These are phyloP conservation scores for Zaprionus lineosus DNA, from an alignment of 2,888 invertebrate species.

Conservation along the genomic window DNA sequence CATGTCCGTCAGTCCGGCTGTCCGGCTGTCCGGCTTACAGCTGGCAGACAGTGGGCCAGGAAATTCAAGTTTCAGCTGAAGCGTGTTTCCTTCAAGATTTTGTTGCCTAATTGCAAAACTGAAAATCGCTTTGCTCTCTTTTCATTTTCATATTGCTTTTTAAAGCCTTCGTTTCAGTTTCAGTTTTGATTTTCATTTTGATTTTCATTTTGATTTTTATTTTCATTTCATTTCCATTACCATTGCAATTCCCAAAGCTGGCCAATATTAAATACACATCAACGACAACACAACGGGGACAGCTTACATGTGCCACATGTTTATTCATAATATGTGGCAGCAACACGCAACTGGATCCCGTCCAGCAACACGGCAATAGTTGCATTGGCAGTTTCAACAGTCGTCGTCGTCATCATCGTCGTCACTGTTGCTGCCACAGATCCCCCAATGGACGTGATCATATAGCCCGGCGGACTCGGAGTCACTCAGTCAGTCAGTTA, in stretches of 20 bases:
- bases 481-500: slow-evolving; percentile 42
- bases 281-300: slow-evolving; percentile 26
- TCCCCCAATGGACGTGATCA: slow-evolving; percentile 33
- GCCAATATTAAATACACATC: slow-evolving; percentile 46
- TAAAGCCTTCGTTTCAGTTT: slow-evolving; percentile 10
- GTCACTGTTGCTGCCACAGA: no score
- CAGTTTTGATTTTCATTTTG: slow-evolving; percentile 42
- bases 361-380: slow-evolving; percentile 8
- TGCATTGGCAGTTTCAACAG: slow-evolving; percentile 14
- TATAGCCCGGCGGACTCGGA: slow-evolving; percentile 22
- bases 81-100: slow-evolving; percentile 57
- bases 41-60: slow-evolving; percentile 44
- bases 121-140: slow-evolving; percentile 44
- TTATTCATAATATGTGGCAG: slow-evolving; percentile 63
- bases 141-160: slow-evolving; percentile 31
- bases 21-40: no score
- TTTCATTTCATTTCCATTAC: slow-evolving; percentile 45
- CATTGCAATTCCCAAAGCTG: slow-evolving; percentile 41
- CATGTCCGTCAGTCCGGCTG: no score
- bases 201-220: slow-evolving; percentile 35
- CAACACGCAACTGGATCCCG: slow-evolving; percentile 47
- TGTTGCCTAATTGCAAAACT: slow-evolving; percentile 64
- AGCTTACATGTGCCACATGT: slow-evolving; percentile 65
- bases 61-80: slow-evolving; percentile 47
- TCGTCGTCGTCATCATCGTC: no score